Conservation (phyloP, 1,140 invertebrate species). For the Mamestra configurata region DNA sequence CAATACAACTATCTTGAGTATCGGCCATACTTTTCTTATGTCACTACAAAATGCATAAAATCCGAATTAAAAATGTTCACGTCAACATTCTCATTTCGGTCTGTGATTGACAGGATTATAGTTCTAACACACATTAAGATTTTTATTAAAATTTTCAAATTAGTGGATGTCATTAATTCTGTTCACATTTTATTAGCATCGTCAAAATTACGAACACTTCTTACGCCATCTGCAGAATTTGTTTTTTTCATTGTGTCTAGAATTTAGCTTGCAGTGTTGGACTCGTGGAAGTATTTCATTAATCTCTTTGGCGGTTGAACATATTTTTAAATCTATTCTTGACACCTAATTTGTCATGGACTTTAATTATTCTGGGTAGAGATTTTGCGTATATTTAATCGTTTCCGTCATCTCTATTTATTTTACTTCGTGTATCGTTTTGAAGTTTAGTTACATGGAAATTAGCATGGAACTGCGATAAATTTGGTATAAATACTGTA, state of each 20-base stretch:
- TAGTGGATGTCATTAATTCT: conserved; percentile 40
- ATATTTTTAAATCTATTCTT: conserved; percentile 47
- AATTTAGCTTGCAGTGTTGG: conserved; percentile 23
- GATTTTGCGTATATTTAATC: conserved; percentile 18
- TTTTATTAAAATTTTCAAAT: conserved; percentile 39
- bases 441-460: conserved; percentile 36
- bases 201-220: conserved; percentile 28
- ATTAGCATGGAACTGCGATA: conserved; percentile 55
- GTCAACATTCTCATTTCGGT: conserved; percentile 7
- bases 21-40: conserved; percentile 14
- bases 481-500: conserved; percentile 55
- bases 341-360: conserved; percentile 41
- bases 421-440: conserved; percentile 33
- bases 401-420: conserved; percentile 40
- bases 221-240: conserved; percentile 29
- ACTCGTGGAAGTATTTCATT: conserved; percentile 40
- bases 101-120: conserved; percentile 30
- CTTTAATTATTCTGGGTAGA: conserved; percentile 37
- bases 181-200: conserved; percentile 48
- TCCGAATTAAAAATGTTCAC: conserved; percentile 16
- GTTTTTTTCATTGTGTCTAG: conserved; percentile 48
- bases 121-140: conserved; percentile 21
- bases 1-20: conserved; percentile 31
- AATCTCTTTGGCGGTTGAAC: conserved; percentile 46
- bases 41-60: conserved; percentile 33